Conservation (phyloP, 2,797 vertebrate genomes). For the Cirrhinus molitorella region DNA sequence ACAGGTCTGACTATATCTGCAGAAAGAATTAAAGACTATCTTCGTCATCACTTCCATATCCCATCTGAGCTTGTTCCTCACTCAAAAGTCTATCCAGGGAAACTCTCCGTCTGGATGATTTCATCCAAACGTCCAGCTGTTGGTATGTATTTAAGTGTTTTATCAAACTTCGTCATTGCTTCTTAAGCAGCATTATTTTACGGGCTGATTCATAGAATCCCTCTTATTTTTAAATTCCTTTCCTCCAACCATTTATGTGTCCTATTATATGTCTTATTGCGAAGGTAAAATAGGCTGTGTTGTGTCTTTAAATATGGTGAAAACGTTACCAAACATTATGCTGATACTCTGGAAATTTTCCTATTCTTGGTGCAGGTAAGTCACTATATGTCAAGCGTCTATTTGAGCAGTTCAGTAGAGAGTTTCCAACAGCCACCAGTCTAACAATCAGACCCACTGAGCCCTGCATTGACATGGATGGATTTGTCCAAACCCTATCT, state of each 20-base stretch:
- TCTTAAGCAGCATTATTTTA: not conserved
- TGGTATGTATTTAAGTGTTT: slow-evolving; percentile 70
- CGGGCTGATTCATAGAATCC: not conserved
- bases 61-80: not conserved
- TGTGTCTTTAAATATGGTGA: not conserved
- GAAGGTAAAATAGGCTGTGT: not conserved
- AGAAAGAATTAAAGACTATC: slow-evolving; percentile 67
- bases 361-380: slow-evolving; percentile 71
- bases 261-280: not conserved
- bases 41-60: slow-evolving; percentile 73
- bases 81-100: slow-evolving; percentile 66
- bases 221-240: not conserved
- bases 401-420: slow-evolving; percentile 69
- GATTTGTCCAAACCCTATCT: slow-evolving; percentile 70
- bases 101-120: slow-evolving; percentile 77
- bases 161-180: not conserved
- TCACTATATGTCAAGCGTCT: slow-evolving; percentile 78
- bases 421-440: slow-evolving; percentile 59
- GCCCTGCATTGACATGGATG: slow-evolving; percentile 69
- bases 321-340: not conserved
- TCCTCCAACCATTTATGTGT: not conserved
- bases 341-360: not conserved
- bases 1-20: slow-evolving; percentile 59
- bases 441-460: slow-evolving; percentile 74
- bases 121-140: slow-evolving; percentile 79